Evolutionary conservation across 2,797 vertebrate species (phyloP), one percentile per base, ranked within the genome.

Genomic region (Nannoperca australis): DNA sequence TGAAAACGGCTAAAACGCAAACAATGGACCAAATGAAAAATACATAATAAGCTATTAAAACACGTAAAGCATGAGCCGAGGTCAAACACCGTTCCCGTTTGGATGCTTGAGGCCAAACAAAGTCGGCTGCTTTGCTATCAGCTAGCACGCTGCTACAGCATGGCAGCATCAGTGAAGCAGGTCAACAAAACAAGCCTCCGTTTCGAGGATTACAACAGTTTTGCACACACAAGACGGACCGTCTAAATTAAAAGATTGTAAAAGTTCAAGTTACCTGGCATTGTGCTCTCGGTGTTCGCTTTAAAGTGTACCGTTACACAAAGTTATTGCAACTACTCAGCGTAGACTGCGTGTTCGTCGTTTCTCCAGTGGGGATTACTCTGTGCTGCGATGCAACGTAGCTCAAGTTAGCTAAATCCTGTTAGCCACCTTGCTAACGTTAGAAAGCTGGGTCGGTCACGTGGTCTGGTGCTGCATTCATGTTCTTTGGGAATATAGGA

Each of bases 211-310:
- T 60, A 81, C 74, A 58, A 18, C 73, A 22, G 59, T 59, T 60
- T 11, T 20, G 11, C 55, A 17, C 38, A 1, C 36, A 55, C 66
- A 61, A 59, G 40, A 70, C 38, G 22, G 55, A 18, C 3, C 59
- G 44, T 34, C 18, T 20, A 20, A 49, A 27, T 24, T 27, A 6
- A 10, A 4, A 14, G 15, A 1, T 8, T 59, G 17, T 4, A 22
- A 18, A 5, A 5, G 27, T 66, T 15, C 4, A 15, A 15, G 15
- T 89, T 94, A 95, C 95, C 95, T 95, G 95, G 95, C 95, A 96
- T 96, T 12, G 85, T 89, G 84, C 59, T 75, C 67, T 78, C 36
- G 62, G 55, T 63, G 75, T 55, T 82, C 72, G 27, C 63, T 30
- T 88, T 47, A 0, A 71, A 56, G 74, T 63, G 81, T 53, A 12